A percentile compares a stretch with the other conserved stretches of the same genome.
phyloP scores from a whole-genome alignment of 2,888 invertebrate species.

The Drosophila mulleri region DNA sequence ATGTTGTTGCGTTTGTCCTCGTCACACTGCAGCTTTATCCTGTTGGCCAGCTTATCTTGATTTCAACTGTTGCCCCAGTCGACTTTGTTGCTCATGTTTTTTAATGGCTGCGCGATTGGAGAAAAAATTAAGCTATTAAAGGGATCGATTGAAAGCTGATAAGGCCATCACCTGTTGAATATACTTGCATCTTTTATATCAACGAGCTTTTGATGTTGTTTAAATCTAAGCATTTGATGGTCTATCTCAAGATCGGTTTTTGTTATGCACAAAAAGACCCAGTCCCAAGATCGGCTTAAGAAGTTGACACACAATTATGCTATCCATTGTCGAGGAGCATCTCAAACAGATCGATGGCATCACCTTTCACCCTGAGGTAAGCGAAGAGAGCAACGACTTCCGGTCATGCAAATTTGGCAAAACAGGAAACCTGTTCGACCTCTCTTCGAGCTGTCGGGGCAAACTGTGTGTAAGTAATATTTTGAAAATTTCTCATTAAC shows the following conservation, averaged over 20 bases:
- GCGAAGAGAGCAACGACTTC: conserved; percentile 57
- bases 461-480: conserved; percentile 61
- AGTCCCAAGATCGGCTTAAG: neutral
- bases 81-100: conserved; percentile 17
- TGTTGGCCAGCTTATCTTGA: conserved; percentile 66
- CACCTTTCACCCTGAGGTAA: conserved; percentile 53
- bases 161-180: neutral
- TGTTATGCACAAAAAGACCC: neutral
- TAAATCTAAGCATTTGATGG: neutral
- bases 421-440: conserved; percentile 51
- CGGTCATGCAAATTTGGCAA: conserved; percentile 68
- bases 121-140: conserved; percentile 38
- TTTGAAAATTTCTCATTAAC: conserved; percentile 50
- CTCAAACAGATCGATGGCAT: conserved; percentile 51
- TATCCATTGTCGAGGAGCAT: conserved; percentile 29
- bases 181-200: neutral
- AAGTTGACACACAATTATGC: conserved; percentile 49
- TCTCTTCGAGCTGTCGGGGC: conserved; percentile 26
- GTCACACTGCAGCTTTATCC: conserved; percentile 63
- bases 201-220: no score
- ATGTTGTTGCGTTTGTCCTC: conserved; percentile 41
- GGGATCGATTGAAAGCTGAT: conserved; percentile 17
- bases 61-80: conserved; percentile 44
- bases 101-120: conserved; percentile 4
- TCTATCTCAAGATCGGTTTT: neutral